A percentile compares a stretch with the other conserved stretches of the same genome.
These are phyloP conservation scores for Alosa alosa DNA, from an alignment of 2,113 vertebrate genomes.

Conservation along the genomic window DNA sequence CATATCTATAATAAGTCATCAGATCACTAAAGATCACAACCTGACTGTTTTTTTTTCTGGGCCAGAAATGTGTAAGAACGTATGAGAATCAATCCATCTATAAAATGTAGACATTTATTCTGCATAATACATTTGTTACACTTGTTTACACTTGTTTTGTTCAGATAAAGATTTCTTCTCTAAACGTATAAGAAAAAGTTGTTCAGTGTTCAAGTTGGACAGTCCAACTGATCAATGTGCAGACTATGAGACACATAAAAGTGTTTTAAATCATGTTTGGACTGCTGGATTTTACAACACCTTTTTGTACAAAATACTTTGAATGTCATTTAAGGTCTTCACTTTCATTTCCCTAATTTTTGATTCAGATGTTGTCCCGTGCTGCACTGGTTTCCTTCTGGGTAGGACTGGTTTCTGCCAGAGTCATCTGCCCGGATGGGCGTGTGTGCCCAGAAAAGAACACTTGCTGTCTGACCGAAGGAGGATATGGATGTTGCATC, in stretches of 20 bases:
- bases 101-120: too few relatives aligned
- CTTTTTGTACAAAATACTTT: neutral
- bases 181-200: too few relatives aligned
- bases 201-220: neutral
- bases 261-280: neutral
- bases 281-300: neutral
- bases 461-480: constrained; percentile 58
- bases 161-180: too few relatives aligned
- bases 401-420: constrained; percentile 42
- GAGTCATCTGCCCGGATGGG: constrained; percentile 61
- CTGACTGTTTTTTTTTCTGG: neutral
- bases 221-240: neutral
- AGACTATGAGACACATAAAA: neutral
- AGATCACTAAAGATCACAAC: neutral
- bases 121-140: too few relatives aligned
- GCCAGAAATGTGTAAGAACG: too few relatives aligned
- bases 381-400: constrained; percentile 47
- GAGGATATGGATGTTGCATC: constrained; percentile 64
- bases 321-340: neutral
- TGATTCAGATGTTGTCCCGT: constrained; percentile 58
- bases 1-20: neutral
- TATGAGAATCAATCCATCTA: too few relatives aligned
- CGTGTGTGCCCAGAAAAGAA: constrained; percentile 38
- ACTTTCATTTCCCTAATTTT: neutral
- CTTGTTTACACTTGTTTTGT: too few relatives aligned